Base-by-base conservation (phyloP, 2,113 vertebrate species). In the Salvator merianae region DNA sequence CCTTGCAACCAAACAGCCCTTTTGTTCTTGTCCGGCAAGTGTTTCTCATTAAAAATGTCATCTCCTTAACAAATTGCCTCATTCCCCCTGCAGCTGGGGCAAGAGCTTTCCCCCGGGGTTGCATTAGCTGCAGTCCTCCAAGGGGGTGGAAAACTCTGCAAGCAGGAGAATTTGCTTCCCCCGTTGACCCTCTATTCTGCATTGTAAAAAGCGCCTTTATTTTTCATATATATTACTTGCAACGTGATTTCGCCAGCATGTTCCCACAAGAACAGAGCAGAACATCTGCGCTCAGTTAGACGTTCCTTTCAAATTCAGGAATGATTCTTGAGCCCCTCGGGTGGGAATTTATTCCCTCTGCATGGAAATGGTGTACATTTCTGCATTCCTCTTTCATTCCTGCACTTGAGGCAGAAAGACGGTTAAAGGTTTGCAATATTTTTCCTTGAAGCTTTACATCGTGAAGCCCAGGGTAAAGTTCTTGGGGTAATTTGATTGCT, bases 21-120 rank as follows among this genome's bases (percentile, higher is more conserved):
- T 95, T 97, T 97, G 95, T 96, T 97, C 96, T 97, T 95, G 90
- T 92, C 93, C 91, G 93, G 94, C 97, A 97, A 98, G 95, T 97
- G 98, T 96, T 98, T 98, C 95, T 96, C 95, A 97, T 98, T 98
- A 97, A 94, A 94, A 95, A 95, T 97, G 97, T 98, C 97, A 97
- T 97, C 95, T 96, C 96, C 93, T 91, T 96, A 97, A 97, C 97
- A 97, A 97, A 98, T 97, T 94, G 95, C 94, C 94, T 94, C 88
- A 90, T 93, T 95, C 94, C 93, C 94, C 94, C 93, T 93, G 90
- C 96, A 97, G 97, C 97, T 97, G 97, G 95, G 94, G 53, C 92
- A 92, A 93, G 93, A 94, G 94, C 95, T 95, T 91, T 91, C 91
- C 79, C 55, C 32, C 75, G 91, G 87, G 70, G 95, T 95, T 93